A percentile compares a stretch with the other conserved stretches of the same genome.
Conservation (phyloP, 2,113 vertebrate species). For the Monopterus albus region DNA sequence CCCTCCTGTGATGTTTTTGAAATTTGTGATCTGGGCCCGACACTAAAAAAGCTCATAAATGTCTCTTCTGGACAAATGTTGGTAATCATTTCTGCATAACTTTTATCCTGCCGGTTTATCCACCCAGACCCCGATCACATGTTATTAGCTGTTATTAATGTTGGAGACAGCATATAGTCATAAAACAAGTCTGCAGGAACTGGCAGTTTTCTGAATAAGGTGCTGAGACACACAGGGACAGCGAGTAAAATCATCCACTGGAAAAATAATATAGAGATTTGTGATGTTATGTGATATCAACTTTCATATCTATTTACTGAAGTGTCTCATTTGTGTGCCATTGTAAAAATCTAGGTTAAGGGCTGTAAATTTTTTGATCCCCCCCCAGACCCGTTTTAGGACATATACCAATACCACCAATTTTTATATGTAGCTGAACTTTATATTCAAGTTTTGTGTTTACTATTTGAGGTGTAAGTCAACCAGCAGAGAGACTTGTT, state of each 20-base stretch:
- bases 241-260: constrained; percentile 10
- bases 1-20: constrained; percentile 31
- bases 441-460: too few species aligned
- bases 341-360: background rate
- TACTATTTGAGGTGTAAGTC: background rate
- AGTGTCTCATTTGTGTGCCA: constrained; percentile 15
- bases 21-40: constrained; percentile 37
- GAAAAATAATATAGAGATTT: constrained; percentile 28
- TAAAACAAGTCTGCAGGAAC: constrained; percentile 47
- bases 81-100: constrained; percentile 37
- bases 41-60: constrained; percentile 53
- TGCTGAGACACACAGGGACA: constrained; percentile 22
- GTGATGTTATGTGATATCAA: constrained; percentile 25
- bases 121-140: constrained; percentile 4
- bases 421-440: too few species aligned
- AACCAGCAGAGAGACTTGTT: background rate
- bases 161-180: background rate
- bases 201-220: background rate
- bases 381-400: background rate
- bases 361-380: constrained; percentile 1
- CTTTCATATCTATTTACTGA: constrained; percentile 18
- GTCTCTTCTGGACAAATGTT: constrained; percentile 49
- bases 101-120: constrained; percentile 32
- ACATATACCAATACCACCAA: too few species aligned
- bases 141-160: constrained; percentile 36